Evolutionary conservation across 2,888 invertebrate genomes (phyloP).

Genomic region (Synergus japonicus): DNA sequence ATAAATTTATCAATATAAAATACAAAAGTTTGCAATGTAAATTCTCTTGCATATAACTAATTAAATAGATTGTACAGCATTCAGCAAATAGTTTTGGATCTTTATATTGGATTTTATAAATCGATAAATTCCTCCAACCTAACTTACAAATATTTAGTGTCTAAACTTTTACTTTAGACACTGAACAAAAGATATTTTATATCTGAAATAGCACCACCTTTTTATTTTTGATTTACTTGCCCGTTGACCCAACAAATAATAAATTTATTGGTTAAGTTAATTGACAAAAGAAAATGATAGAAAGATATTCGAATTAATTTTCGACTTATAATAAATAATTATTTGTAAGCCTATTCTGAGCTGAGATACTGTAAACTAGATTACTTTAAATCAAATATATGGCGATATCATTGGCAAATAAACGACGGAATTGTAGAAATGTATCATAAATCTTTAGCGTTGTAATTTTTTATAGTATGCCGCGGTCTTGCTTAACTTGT

Average conservation of each 20-base stretch:
- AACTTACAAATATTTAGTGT: neutral
- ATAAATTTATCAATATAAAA: constrained; percentile 47
- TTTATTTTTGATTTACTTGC: constrained; percentile 28
- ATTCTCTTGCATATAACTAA: neutral
- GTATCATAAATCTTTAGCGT: constrained; percentile 17
- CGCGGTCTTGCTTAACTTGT: neutral
- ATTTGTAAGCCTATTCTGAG: constrained; percentile 11
- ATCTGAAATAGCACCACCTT: neutral
- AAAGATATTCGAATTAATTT: constrained; percentile 3
- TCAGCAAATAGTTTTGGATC: constrained; percentile 5
- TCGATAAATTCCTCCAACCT: neutral
- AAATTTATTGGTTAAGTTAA: constrained; percentile 18
- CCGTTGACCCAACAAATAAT: constrained; percentile 9
- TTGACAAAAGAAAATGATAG: neutral
- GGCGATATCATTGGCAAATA: constrained; percentile 39
- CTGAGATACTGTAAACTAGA: neutral
- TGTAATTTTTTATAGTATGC: constrained; percentile 10
- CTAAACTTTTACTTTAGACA: neutral
- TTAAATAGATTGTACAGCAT: constrained; percentile 30
- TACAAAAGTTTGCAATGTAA: constrained; percentile 42
- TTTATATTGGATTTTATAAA: neutral
- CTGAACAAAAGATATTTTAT: neutral
- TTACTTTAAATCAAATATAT: constrained; percentile 36
- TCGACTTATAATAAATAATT: constrained; percentile 13
- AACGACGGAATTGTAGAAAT: constrained; percentile 31